phyloP scores from a whole-genome alignment of 2,113 vertebrate genomes.

The Lamprologus speciosus region DNA sequence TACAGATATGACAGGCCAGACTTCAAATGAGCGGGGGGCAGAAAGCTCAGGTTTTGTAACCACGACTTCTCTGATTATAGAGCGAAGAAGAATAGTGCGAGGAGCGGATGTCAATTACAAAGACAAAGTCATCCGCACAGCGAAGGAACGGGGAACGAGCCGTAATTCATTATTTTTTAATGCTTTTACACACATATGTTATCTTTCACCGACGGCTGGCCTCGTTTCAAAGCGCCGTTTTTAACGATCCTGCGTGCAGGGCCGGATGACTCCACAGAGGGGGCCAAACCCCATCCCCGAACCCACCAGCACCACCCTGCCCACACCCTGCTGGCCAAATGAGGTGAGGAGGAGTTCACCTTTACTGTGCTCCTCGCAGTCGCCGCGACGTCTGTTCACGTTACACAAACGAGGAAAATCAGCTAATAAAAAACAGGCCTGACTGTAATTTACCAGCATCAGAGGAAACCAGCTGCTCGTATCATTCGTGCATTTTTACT shows the following conservation, averaged over 20 bases:
- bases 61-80: constrained; percentile 58
- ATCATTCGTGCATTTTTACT: not conserved
- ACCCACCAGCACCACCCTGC: not conserved
- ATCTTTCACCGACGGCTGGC: not conserved
- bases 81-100: constrained; percentile 43
- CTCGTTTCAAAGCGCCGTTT: not conserved
- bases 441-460: not conserved
- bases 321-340: not conserved
- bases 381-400: not conserved
- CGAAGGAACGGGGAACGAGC: constrained; percentile 6
- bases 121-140: constrained; percentile 56
- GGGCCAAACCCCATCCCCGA: not conserved
- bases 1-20: constrained; percentile 66
- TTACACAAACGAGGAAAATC: not conserved
- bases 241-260: fast-evolving
- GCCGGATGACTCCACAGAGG: not conserved
- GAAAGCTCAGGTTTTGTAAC: constrained; percentile 65
- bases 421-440: not conserved
- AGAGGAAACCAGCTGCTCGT: not conserved
- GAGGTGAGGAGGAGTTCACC: not conserved
- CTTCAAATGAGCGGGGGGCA: constrained; percentile 55
- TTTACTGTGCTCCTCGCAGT: not conserved
- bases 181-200: constrained; percentile 9
- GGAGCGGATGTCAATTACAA: constrained; percentile 69
- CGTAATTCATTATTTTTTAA: constrained; percentile 54